Percentiles rank a stretch among this genome's conserved stretches.
These are phyloP conservation scores for Rhagonycha fulva DNA, from an alignment of 2,888 invertebrate genomes.

Conservation along the genomic window DNA sequence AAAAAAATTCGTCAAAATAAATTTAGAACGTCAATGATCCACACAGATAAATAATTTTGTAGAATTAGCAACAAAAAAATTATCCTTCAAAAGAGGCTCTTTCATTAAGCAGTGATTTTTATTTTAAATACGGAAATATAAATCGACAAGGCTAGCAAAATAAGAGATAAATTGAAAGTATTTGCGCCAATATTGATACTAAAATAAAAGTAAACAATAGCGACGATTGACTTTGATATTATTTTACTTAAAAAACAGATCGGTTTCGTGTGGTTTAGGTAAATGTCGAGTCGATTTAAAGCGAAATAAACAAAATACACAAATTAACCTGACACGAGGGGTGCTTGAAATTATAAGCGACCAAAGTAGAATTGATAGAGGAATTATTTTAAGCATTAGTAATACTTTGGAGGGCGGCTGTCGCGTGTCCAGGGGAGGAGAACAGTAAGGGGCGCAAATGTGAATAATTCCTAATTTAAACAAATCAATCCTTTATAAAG, in stretches of 20 bases:
- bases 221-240: neutral
- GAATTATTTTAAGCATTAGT: conserved; percentile 6
- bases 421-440: conserved; percentile 9
- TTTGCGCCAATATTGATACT: neutral
- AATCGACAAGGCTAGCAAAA: neutral
- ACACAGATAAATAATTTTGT: neutral
- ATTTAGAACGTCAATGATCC: neutral
- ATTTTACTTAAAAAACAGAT: neutral
- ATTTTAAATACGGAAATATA: neutral
- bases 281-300: conserved; percentile 11
- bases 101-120: neutral
- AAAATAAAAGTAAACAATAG: neutral
- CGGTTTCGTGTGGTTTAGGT: neutral
- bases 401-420: conserved; percentile 16
- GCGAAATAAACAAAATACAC: conserved; percentile 21
- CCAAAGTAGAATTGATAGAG: conserved; percentile 8
- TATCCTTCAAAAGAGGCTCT: neutral
- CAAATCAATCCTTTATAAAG: conserved; percentile 26
- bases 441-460: conserved; percentile 1
- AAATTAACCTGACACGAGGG: conserved; percentile 26
- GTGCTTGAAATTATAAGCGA: conserved; percentile 11
- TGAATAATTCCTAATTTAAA: conserved; percentile 27
- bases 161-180: neutral
- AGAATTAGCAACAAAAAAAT: neutral
- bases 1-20: neutral